Conservation (phyloP, 2,113 vertebrate species). For the Cairina moschata region DNA sequence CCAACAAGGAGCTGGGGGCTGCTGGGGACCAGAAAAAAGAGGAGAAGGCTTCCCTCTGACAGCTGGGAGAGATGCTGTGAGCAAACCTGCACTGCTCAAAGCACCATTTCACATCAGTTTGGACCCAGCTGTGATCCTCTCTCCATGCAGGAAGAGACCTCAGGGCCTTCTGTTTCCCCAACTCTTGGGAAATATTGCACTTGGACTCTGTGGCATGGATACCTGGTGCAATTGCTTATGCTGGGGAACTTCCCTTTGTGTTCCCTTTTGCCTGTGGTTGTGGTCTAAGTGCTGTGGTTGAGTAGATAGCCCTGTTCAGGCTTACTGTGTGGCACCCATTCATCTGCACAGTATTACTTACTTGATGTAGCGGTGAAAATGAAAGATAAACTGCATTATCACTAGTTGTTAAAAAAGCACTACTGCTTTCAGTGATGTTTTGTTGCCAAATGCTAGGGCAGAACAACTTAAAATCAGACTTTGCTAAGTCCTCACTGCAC, state of each 20-base stretch:
- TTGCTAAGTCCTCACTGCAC: background rate
- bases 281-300: background rate
- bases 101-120: background rate
- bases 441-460: background rate
- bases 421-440: background rate
- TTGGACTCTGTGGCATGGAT: background rate
- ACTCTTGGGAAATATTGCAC: background rate
- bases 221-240: background rate
- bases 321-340: background rate
- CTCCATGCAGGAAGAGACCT: background rate
- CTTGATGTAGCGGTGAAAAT: background rate
- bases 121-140: background rate
- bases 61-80: accelerated
- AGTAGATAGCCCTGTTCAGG: background rate
- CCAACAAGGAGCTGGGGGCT: background rate
- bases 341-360: background rate
- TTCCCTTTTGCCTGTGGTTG: background rate
- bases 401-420: background rate
- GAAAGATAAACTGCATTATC: background rate
- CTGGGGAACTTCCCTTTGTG: background rate
- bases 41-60: background rate
- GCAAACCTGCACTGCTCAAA: background rate
- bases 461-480: background rate
- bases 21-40: background rate
- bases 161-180: accelerated